Conservation (phyloP, 2,797 vertebrate genomes). For the Sebastes hopkinsi region DNA sequence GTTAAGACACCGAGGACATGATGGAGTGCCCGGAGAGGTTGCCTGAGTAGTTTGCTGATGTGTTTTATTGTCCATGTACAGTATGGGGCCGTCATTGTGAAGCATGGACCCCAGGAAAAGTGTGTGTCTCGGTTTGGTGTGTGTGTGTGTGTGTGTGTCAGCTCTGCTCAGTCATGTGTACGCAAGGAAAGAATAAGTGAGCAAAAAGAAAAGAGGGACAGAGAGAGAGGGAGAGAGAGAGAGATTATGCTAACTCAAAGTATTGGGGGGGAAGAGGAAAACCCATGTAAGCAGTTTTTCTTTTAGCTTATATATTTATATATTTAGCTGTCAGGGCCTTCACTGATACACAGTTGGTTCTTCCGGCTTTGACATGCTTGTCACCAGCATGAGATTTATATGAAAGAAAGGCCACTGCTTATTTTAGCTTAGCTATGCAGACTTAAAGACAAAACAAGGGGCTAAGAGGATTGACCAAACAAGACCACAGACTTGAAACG, state of each 20-base stretch:
- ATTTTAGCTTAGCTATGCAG: conserved; percentile 45
- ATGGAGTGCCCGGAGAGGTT: conserved; percentile 55
- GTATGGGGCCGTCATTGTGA: conserved; percentile 29
- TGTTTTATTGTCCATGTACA: conserved; percentile 65
- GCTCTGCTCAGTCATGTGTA: conserved; percentile 64
- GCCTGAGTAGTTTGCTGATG: conserved; percentile 62
- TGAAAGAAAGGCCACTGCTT: conserved; percentile 48
- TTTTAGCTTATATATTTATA: conserved; percentile 67
- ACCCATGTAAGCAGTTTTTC: conserved; percentile 78
- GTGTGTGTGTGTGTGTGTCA: conserved; percentile 18
- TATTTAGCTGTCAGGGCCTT: conserved; percentile 73
- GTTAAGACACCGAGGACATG: conserved; percentile 55
- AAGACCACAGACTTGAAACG: conserved; percentile 14
- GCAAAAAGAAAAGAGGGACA: conserved; percentile 45
- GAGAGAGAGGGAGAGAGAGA: conserved; percentile 24
- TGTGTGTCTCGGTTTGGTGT: conserved; percentile 2
- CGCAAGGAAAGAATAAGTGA: conserved; percentile 61
- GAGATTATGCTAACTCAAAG: conserved; percentile 79
- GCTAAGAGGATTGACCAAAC: conserved; percentile 40
- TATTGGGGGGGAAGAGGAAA: conserved; percentile 70
- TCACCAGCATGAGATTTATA: conserved; percentile 56
- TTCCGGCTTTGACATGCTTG: conserved; percentile 62
- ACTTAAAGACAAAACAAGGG: conserved; percentile 39
- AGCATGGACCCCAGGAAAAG: conserved; percentile 9
- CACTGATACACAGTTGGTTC: conserved; percentile 50